These are phyloP conservation scores for Grammomys surdaster DNA, from an alignment of 2,113 vertebrate species.

Conservation along the genomic window DNA sequence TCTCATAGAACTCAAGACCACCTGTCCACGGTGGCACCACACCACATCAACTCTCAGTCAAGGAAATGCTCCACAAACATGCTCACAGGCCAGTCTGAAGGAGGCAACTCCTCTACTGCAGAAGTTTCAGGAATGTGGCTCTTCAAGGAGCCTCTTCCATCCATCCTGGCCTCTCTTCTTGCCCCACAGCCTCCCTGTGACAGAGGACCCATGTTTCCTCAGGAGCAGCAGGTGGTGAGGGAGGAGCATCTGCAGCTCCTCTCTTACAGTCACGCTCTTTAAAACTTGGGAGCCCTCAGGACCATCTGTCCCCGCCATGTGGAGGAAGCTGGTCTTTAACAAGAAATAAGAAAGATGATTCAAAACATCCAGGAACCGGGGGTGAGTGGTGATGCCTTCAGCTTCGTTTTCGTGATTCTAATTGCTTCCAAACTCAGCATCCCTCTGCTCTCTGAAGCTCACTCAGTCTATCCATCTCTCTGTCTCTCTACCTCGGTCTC, in stretches of 20 bases:
- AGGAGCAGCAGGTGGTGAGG: background rate
- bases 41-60: background rate
- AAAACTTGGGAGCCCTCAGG: background rate
- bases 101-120: background rate
- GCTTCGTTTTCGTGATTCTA: background rate
- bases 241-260: background rate
- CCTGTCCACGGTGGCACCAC: background rate
- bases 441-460: background rate
- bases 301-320: constrained; percentile 9
- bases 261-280: background rate
- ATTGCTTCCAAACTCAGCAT: constrained; percentile 23
- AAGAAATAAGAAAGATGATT: constrained; percentile 8
- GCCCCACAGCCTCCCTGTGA: background rate
- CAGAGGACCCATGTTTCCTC: background rate
- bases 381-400: background rate
- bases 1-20: background rate
- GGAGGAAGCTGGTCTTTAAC: constrained; percentile 39
- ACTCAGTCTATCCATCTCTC: background rate
- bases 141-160: too few species aligned
- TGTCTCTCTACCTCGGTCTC: background rate
- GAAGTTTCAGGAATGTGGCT: background rate
- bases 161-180: background rate
- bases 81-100: background rate
- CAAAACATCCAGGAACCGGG: constrained; percentile 12
- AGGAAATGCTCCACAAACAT: background rate